A percentile compares a stretch with the other conserved stretches of the same genome.
phyloP scores from a whole-genome alignment of 1,140 invertebrate genomes.

The Argopecten irradians region DNA sequence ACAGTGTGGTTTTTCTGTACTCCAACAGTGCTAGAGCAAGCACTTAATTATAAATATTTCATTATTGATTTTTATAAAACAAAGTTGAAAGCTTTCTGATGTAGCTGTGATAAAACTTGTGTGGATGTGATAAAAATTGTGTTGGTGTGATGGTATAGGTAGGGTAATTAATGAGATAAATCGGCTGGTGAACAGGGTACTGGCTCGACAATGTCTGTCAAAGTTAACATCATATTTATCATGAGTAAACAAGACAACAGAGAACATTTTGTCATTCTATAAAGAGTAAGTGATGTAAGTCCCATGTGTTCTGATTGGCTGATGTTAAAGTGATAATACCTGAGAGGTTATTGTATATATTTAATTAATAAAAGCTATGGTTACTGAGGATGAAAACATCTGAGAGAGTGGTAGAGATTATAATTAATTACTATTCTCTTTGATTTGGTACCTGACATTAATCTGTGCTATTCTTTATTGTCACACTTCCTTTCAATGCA shows the following conservation, averaged over 20 bases:
- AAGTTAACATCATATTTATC: conserved; percentile 2
- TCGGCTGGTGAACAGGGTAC: not conserved
- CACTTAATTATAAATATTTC: not conserved
- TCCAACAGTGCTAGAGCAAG: too few relatives aligned
- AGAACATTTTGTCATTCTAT: not conserved
- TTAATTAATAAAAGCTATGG: not conserved
- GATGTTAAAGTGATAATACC: not conserved
- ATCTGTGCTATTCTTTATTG: too few relatives aligned
- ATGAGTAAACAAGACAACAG: not conserved
- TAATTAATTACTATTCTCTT: not conserved
- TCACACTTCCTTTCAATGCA: too few relatives aligned
- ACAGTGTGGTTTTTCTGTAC: not conserved
- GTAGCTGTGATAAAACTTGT: not conserved
- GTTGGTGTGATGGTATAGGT: not conserved
- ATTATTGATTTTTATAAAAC: not conserved
- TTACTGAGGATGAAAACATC: not conserved
- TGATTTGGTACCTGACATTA: not conserved
- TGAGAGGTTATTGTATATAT: not conserved
- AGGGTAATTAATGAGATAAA: not conserved
- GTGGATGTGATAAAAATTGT: not conserved
- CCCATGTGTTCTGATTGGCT: not conserved
- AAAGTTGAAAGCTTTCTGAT: conserved; percentile 17
- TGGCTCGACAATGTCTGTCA: not conserved
- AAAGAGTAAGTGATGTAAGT: not conserved
- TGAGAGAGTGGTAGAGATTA: not conserved